phyloP scores from a whole-genome alignment of 2,888 invertebrate species.

The Pterostichus niger region DNA sequence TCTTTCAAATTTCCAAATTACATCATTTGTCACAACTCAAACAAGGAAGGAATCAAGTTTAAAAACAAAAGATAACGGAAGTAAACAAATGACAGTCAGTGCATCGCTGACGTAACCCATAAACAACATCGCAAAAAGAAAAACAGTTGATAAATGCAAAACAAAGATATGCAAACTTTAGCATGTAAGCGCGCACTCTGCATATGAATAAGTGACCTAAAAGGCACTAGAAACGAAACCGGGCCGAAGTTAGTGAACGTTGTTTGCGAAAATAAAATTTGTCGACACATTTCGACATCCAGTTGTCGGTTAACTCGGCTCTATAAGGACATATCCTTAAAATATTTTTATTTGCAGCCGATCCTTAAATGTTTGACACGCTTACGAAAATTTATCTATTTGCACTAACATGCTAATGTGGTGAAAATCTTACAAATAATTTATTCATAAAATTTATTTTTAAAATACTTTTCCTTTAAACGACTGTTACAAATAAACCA shows the following conservation, averaged over 20 bases:
- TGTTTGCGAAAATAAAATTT: conserved; percentile 53
- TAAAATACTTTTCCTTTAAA: too few species aligned
- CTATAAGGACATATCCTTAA: conserved; percentile 26
- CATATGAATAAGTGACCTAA: conserved; percentile 53
- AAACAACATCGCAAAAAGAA: conserved; percentile 31
- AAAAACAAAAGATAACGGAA: conserved; percentile 46
- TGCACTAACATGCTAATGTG: too few species aligned
- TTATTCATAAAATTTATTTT: too few species aligned
- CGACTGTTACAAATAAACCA: too few species aligned
- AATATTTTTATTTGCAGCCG: conserved; percentile 14
- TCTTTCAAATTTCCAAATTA: conserved; percentile 18
- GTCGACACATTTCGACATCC: conserved; percentile 28
- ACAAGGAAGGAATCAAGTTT: conserved; percentile 30
- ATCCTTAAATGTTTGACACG: conserved; percentile 1
- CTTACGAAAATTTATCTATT: background rate
- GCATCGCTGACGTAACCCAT: conserved; percentile 35
- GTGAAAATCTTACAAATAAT: too few species aligned
- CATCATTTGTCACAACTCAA: conserved; percentile 6
- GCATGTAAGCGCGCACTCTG: background rate
- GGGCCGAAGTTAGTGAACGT: conserved; percentile 51
- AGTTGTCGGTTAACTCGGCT: background rate
- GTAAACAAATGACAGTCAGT: conserved; percentile 41
- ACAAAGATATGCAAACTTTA: conserved; percentile 28
- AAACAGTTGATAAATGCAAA: conserved; percentile 48
- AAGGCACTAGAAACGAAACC: conserved; percentile 29